phyloP scores from a whole-genome alignment of 1,140 invertebrate genomes.

The Aradophagus sp. region DNA sequence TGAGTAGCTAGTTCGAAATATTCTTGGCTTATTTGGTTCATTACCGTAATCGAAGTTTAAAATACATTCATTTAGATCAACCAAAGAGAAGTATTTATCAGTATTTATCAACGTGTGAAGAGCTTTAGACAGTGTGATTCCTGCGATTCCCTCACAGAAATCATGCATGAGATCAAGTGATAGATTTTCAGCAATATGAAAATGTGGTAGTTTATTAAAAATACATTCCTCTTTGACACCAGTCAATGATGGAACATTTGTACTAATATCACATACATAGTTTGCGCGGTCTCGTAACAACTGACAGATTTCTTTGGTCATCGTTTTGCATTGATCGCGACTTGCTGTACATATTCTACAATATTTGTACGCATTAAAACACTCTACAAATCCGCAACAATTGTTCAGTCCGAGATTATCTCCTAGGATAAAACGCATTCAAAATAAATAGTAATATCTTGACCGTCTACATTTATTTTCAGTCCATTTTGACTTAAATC shows the following conservation, averaged over 20 bases:
- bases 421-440: slow-evolving; percentile 13
- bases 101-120: not conserved
- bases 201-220: slow-evolving; percentile 17
- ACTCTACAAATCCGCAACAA: slow-evolving; percentile 15
- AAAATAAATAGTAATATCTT: slow-evolving; percentile 1
- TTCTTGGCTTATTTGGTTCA: slow-evolving; percentile 8
- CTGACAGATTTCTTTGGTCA: slow-evolving; percentile 3
- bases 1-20: slow-evolving; percentile 3
- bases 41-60: slow-evolving; percentile 13
- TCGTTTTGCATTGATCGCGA: slow-evolving; percentile 3
- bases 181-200: slow-evolving; percentile 17
- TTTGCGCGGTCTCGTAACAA: slow-evolving; percentile 6
- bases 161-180: slow-evolving; percentile 20
- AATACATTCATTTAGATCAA: slow-evolving; percentile 3
- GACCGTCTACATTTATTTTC: slow-evolving; percentile 6
- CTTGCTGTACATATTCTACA: slow-evolving; percentile 21
- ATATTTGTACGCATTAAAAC: slow-evolving; percentile 5
- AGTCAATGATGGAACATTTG: not conserved
- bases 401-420: slow-evolving; percentile 24
- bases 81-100: slow-evolving; percentile 6
- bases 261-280: slow-evolving; percentile 9
- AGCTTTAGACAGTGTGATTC: not conserved
- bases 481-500: slow-evolving; percentile 5
- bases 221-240: slow-evolving; percentile 24
- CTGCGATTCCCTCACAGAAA: slow-evolving; percentile 4